Conservation (phyloP, 1,140 invertebrate species). For the Lithobius niger region DNA sequence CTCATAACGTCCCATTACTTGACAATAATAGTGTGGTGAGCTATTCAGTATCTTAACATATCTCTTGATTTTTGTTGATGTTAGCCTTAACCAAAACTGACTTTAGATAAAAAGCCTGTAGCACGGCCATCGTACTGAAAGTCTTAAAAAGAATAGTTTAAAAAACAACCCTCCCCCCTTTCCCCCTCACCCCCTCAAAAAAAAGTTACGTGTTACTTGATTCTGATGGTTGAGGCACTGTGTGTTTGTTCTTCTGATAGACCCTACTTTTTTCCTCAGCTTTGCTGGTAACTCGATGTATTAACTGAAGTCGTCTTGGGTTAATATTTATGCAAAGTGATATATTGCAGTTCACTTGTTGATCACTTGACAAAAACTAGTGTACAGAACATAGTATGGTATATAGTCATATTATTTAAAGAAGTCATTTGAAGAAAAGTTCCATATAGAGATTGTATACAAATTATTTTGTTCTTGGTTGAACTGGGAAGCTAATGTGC, state of each 20-base stretch:
- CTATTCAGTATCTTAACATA: slow-evolving; percentile 1
- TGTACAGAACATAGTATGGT: slow-evolving; percentile 6
- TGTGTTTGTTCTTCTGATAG: no score
- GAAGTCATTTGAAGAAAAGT: neutral
- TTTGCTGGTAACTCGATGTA: neutral
- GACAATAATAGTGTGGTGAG: neutral
- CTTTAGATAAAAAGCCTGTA: no score
- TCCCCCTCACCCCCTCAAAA: no score
- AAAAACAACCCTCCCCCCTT: no score
- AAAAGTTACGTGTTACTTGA: no score
- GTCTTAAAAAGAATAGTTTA: no score
- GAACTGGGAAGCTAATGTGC: neutral
- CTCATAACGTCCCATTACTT: slow-evolving; percentile 2
- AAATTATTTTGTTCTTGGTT: neutral
- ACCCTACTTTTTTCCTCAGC: neutral
- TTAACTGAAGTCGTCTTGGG: neutral
- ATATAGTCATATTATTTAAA: slow-evolving; percentile 5
- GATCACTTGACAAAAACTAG: neutral
- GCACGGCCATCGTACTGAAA: no score
- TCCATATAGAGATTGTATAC: neutral
- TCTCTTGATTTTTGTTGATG: neutral
- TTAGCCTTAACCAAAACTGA: neutral
- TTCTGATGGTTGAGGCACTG: no score
- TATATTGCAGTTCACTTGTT: neutral
- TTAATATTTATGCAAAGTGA: slow-evolving; percentile 1